phyloP scores from a whole-genome alignment of 2,797 vertebrate genomes.

The Apodemus agrarius region DNA sequence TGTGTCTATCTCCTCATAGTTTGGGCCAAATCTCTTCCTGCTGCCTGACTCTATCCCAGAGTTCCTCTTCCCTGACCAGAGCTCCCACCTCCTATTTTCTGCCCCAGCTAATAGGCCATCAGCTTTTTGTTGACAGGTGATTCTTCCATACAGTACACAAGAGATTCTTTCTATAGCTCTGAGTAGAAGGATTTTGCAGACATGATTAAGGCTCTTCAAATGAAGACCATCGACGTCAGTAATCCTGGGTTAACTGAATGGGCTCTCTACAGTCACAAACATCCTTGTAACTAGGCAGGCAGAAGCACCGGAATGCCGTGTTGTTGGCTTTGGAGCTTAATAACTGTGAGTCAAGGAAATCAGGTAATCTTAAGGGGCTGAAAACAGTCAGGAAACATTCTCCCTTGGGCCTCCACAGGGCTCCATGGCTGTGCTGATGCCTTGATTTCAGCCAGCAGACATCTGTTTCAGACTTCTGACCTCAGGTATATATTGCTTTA shows the following conservation, averaged over 20 bases:
- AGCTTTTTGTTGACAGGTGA: not conserved
- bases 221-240: not conserved
- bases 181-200: not conserved
- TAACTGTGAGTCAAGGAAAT: not conserved
- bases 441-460: not conserved
- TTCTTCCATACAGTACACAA: not conserved
- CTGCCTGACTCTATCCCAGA: not conserved
- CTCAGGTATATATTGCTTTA: not conserved
- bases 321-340: not conserved
- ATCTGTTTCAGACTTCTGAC: not conserved
- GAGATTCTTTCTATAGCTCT: not conserved
- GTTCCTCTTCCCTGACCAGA: not conserved
- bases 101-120: not conserved
- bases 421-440: not conserved
- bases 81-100: not conserved
- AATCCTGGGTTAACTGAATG: not conserved
- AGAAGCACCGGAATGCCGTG: not conserved
- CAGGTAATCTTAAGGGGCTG: not conserved
- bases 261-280: too few species aligned
- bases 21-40: not conserved
- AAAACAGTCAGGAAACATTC: not conserved
- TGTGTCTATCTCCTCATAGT: not conserved
- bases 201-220: not conserved
- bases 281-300: not conserved
- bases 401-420: not conserved